Evolutionary conservation across 2,113 vertebrate species (phyloP), one percentile per base, ranked within the genome.

Genomic region (Melanerpes aurifrons): DNA sequence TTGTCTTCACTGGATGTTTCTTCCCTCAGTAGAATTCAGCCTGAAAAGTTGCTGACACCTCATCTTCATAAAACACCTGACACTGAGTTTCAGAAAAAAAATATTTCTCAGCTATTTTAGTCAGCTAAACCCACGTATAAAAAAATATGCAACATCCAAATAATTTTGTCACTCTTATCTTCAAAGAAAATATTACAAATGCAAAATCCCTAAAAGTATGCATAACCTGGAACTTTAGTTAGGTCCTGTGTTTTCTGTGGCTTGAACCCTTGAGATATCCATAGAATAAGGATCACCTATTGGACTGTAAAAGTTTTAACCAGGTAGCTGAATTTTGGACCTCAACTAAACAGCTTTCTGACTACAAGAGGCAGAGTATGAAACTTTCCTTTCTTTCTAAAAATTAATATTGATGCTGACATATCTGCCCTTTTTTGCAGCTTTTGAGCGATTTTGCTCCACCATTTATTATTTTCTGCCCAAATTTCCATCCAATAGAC

Each of bases 401-500:
- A 83, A 94, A 77, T 61, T 74, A 89, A 62, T 25, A 8, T 15
- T 45, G 14, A 17, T 86, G 32, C 17, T 82, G 37, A 81, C 29
- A 17, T 71, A 7, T 20, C 15, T 83, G 19, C 6, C 76, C 57
- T 76, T 89, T 32, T 79, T 3, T 82, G 28, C 54, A 82, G 13
- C 17, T 82, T 93, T 79, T 85, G 43, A 63, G 53, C 47, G 15
- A 32, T 7, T 86, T 77, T 61, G 5, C 24, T 88, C 16, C 47
- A 58, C 32, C 48, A 64, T 83, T 93, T 77, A 50, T 87, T 90
- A 26, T 80, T 96, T 87, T 92, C 56, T 82, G 57, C 25, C 21
- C 43, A 62, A 17, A 85, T 89, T 92, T 87, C 68, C n/a, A 6
- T 64, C 57, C 61, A 15, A 28, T 56, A 28, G 28, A 56, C 14